phyloP scores from a whole-genome alignment of 2,113 vertebrate species.

The Melanerpes aurifrons region DNA sequence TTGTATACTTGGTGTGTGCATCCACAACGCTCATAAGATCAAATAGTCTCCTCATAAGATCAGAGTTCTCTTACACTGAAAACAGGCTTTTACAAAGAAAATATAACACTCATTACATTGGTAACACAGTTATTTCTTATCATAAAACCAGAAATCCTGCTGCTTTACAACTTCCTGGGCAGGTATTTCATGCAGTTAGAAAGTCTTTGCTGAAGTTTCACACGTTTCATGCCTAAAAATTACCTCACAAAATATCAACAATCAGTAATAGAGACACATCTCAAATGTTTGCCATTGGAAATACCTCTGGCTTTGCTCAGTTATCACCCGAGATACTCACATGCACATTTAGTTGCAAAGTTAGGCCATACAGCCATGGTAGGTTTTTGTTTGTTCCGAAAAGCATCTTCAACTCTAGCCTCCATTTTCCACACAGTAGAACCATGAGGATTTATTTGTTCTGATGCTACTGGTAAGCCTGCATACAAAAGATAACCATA shows the following conservation, averaged over 20 bases:
- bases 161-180: not conserved
- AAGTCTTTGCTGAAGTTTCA: not conserved
- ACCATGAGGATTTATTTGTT: conserved; percentile 79
- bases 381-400: conserved; percentile 84
- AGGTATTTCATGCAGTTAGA: not conserved
- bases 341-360: conserved; percentile 83
- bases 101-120: not conserved
- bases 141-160: not conserved
- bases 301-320: not conserved
- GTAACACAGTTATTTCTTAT: not conserved
- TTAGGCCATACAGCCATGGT: conserved; percentile 80
- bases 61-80: not conserved
- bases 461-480: conserved; percentile 84
- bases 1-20: too few relatives aligned
- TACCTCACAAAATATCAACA: not conserved
- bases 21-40: not conserved
- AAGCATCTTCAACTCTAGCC: conserved; percentile 83
- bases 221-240: not conserved
- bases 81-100: not conserved
- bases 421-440: conserved; percentile 79
- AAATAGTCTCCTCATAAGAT: not conserved
- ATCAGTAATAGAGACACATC: not conserved
- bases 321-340: conserved; percentile 80
- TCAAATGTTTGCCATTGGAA: not conserved
- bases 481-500: conserved; percentile 78